These are phyloP conservation scores for Acromyrmex echinatior DNA, from an alignment of 1,140 invertebrate genomes.

Conservation along the genomic window DNA sequence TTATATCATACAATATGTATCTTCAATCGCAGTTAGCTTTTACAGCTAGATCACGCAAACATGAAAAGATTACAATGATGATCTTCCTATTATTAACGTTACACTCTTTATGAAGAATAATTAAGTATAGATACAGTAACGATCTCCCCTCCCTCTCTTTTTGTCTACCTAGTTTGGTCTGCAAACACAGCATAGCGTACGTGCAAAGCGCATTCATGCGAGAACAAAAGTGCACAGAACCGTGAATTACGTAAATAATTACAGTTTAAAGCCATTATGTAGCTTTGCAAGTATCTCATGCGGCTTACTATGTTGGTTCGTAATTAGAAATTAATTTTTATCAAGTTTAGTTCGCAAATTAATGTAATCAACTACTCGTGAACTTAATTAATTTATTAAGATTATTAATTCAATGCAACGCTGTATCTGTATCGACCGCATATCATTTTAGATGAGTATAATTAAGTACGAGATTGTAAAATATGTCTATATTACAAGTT, in stretches of 20 bases:
- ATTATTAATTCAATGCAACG: neutral
- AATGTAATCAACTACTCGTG: neutral
- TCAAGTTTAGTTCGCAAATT: neutral
- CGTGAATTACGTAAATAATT: slow-evolving; percentile 52
- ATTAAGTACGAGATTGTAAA: neutral
- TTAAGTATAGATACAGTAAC: slow-evolving; percentile 10
- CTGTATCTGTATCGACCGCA: neutral
- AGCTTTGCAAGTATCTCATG: neutral
- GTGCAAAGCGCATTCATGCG: slow-evolving; percentile 6
- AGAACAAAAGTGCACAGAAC: slow-evolving; percentile 27
- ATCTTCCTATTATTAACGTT: slow-evolving; percentile 17
- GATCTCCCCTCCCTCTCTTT: neutral
- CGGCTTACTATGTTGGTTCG: neutral
- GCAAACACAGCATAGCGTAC: neutral
- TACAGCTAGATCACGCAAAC: neutral
- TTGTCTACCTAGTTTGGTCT: neutral
- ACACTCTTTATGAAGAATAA: slow-evolving; percentile 10
- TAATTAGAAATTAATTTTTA: slow-evolving; percentile 16
- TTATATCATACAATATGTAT: neutral
- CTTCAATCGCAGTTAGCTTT: neutral
- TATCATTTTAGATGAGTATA: neutral
- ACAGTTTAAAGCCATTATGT: slow-evolving; percentile 27
- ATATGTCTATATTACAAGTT: neutral
- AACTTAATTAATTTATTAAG: slow-evolving; percentile 6
- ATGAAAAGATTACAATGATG: neutral